Conservation (phyloP, 2,888 invertebrate species). For the Prosapia bicincta region DNA sequence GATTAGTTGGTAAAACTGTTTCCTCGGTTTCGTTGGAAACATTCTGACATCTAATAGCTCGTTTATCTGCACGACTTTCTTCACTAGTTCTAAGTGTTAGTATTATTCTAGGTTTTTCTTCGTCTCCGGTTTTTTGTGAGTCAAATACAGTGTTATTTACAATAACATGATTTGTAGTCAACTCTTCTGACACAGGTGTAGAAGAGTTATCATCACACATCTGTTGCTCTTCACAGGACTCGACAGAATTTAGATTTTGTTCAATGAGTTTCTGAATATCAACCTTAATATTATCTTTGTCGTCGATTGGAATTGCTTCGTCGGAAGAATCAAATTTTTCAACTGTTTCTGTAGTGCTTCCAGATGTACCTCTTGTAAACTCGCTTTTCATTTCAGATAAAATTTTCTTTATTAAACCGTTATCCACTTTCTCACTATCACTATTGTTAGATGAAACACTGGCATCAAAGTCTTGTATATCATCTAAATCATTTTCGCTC, state of each 20-base stretch:
- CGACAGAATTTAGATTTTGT: conserved; percentile 4
- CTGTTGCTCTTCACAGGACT: conserved; percentile 8
- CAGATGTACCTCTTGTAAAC: conserved; percentile 29
- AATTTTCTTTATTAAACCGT: conserved; percentile 34
- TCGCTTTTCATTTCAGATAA: conserved; percentile 36
- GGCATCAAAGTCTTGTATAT: conserved; percentile 30
- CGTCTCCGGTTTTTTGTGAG: conserved; percentile 34
- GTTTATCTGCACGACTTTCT: conserved; percentile 42
- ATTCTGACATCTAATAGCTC: neutral
- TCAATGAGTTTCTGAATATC: conserved; percentile 8
- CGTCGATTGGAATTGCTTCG: conserved; percentile 4
- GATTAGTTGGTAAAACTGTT: neutral
- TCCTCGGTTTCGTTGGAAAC: neutral
- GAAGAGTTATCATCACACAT: neutral
- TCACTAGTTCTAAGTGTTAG: conserved; percentile 57
- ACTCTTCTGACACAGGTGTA: neutral
- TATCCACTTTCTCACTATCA: conserved; percentile 34
- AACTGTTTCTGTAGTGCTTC: conserved; percentile 11
- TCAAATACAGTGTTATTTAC: conserved; percentile 18
- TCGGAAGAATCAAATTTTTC: conserved; percentile 16
- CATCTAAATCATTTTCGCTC: conserved; percentile 31
- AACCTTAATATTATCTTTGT: conserved; percentile 6
- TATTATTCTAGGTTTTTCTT: conserved; percentile 58
- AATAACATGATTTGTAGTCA: neutral
- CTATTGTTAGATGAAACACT: conserved; percentile 30